Percentiles rank a stretch among this genome's conserved stretches.
phyloP scores from a whole-genome alignment of 2,888 invertebrate species.

The Rhogogaster chlorosoma region DNA sequence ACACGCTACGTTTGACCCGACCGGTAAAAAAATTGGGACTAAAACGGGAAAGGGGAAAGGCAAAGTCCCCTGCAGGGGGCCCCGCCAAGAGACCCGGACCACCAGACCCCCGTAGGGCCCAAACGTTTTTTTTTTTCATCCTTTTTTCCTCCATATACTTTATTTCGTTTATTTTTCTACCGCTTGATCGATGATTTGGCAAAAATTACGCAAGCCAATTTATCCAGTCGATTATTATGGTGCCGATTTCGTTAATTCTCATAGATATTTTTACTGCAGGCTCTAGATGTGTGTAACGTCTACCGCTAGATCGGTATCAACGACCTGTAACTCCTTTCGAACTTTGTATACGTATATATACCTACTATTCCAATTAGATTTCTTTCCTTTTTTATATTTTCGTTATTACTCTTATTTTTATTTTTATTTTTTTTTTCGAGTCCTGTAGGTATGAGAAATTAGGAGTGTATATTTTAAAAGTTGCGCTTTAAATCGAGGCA shows the following conservation, averaged over 20 bases:
- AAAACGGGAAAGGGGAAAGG: slow-evolving; percentile 67
- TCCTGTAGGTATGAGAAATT: slow-evolving; percentile 22
- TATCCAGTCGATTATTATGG: slow-evolving; percentile 27
- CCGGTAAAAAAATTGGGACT: slow-evolving; percentile 63
- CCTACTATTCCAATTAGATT: slow-evolving; percentile 13
- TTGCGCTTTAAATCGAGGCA: slow-evolving; percentile 68
- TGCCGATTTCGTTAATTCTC: slow-evolving; percentile 17
- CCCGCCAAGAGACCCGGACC: slow-evolving; percentile 32
- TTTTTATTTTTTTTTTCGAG: background rate
- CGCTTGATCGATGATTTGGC: slow-evolving; percentile 68
- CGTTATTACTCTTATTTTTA: background rate
- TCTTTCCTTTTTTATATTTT: background rate
- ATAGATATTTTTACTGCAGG: background rate
- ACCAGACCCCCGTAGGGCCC: slow-evolving; percentile 40
- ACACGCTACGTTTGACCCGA: slow-evolving; percentile 60
- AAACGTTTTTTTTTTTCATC: background rate
- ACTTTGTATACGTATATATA: background rate
- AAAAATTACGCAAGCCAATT: slow-evolving; percentile 66
- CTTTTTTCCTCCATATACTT: slow-evolving; percentile 24
- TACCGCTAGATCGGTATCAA: slow-evolving; percentile 20
- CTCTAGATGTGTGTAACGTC: background rate
- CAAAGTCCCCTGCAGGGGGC: slow-evolving; percentile 61
- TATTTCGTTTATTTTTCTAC: slow-evolving; percentile 19
- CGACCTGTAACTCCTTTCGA: slow-evolving; percentile 21
- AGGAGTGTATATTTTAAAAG: slow-evolving; percentile 35